phyloP scores from a whole-genome alignment of 2,797 vertebrate species.

The Denticeps clupeoides region DNA sequence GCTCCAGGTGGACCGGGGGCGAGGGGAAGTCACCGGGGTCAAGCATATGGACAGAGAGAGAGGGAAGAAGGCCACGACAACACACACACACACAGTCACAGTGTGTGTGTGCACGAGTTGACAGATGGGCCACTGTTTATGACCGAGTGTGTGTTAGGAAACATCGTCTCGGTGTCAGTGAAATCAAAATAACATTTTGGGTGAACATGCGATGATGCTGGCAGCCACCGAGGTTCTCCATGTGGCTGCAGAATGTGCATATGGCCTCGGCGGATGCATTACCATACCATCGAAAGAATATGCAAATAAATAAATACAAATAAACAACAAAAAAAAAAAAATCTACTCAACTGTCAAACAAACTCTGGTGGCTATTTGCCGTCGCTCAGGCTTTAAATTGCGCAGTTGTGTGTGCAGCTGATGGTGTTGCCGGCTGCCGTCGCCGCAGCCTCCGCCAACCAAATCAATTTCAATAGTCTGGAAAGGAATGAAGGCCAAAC shows the following conservation, averaged over 20 bases:
- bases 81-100: conserved; percentile 13
- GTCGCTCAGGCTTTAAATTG: neutral
- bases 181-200: conserved; percentile 37
- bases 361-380: neutral
- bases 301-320: neutral
- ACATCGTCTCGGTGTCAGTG: conserved; percentile 56
- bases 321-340: neutral
- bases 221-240: conserved; percentile 37
- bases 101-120: conserved; percentile 25
- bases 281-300: conserved; percentile 5
- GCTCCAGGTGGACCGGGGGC: conserved; percentile 1
- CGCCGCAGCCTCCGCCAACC: conserved; percentile 8
- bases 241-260: conserved; percentile 36
- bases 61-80: neutral
- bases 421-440: no score
- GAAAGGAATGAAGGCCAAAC: conserved; percentile 38
- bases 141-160: conserved; percentile 55
- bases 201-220: conserved; percentile 18
- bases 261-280: conserved; percentile 28
- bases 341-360: no score
- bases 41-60: neutral
- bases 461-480: conserved; percentile 49
- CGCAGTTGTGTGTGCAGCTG: no score
- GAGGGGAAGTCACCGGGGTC: conserved; percentile 1
- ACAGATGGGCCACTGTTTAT: conserved; percentile 55